These are phyloP conservation scores for Gambusia holbrooki DNA, from an alignment of 2,113 vertebrate species.

Conservation along the genomic window DNA sequence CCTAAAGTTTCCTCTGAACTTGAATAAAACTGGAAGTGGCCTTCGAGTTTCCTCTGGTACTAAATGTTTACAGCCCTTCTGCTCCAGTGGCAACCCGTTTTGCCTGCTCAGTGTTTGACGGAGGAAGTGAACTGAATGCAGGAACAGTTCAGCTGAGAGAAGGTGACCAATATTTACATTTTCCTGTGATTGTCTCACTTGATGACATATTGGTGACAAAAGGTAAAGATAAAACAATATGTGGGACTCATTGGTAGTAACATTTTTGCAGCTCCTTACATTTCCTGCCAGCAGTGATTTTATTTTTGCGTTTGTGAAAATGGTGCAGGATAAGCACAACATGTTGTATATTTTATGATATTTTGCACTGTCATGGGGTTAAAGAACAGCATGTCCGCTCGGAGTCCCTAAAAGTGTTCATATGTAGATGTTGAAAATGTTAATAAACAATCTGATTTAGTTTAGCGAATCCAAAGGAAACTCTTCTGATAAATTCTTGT, in stretches of 20 bases:
- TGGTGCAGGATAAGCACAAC: background rate
- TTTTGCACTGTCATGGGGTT: background rate
- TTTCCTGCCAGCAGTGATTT: background rate
- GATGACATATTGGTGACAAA: conserved; percentile 31
- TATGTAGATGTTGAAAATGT: background rate
- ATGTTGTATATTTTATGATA: background rate
- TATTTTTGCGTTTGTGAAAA: background rate
- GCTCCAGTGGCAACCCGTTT: conserved; percentile 1
- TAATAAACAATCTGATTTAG: no score
- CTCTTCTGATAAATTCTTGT: conserved; percentile 10
- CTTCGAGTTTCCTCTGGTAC: conserved; percentile 26
- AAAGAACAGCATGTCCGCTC: background rate
- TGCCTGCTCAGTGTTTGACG: background rate
- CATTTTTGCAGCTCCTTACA: background rate
- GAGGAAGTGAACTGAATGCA: conserved; percentile 50
- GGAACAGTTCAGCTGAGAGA: background rate
- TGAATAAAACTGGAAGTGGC: conserved; percentile 27
- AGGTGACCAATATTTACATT: background rate
- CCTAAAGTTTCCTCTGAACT: conserved; percentile 20
- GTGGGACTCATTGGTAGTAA: background rate
- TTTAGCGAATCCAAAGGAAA: background rate
- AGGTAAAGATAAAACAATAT: background rate
- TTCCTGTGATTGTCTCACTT: conserved; percentile 50
- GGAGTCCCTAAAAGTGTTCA: background rate
- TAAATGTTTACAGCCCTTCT: conserved; percentile 44